These are phyloP conservation scores for Acanthurus lineatus DNA, from an alignment of 2,797 vertebrate species.

Conservation along the genomic window DNA sequence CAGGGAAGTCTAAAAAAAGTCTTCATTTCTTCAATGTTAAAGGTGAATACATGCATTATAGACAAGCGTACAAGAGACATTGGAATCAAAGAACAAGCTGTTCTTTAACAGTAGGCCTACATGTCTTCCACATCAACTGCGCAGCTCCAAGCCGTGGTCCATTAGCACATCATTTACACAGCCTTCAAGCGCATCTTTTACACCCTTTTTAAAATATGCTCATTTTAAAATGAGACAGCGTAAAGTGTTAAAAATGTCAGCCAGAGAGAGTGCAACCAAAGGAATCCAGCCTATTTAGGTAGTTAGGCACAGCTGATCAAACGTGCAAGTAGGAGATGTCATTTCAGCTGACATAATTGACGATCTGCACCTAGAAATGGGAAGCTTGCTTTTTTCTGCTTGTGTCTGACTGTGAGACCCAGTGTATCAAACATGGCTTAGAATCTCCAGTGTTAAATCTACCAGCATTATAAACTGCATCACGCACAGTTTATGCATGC, in stretches of 20 bases:
- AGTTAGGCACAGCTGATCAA: not conserved
- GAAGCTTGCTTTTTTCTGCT: not conserved
- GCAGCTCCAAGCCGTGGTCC: not conserved
- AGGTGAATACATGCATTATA: no score
- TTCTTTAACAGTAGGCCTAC: no score
- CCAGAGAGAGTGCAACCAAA: no score
- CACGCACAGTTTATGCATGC: not conserved
- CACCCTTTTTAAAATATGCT: not conserved
- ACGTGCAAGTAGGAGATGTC: no score
- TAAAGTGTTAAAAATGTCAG: not conserved
- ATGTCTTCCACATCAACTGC: no score
- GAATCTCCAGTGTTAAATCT: not conserved
- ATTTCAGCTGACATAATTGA: not conserved
- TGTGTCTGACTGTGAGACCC: not conserved
- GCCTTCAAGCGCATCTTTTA: no score
- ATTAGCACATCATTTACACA: no score
- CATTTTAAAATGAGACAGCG: not conserved
- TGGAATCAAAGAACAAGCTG: no score
- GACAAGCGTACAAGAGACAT: no score
- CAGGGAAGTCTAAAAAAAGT: no score
- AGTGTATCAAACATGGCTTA: not conserved
- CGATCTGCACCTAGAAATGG: not conserved
- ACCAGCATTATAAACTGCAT: not conserved
- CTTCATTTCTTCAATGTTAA: no score
- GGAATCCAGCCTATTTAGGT: not conserved